Evolutionary conservation across 2,113 vertebrate species (phyloP).

Genomic region (Amia ocellicauda): DNA sequence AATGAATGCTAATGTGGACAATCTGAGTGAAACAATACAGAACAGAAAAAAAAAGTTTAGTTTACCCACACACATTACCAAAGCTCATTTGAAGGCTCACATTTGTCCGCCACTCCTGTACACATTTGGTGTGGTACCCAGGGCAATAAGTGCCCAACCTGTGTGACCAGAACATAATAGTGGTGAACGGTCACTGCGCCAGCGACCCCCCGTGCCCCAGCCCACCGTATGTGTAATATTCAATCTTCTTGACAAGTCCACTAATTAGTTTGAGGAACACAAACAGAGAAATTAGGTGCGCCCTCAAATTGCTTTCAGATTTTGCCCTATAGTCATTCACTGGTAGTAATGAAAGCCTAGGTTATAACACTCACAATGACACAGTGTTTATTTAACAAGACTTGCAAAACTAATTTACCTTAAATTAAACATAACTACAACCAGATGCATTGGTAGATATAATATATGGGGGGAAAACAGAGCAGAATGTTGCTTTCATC

Average conservation of each 20-base stretch:
- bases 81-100: background rate
- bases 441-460: conserved; percentile 59
- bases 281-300: conserved; percentile 72
- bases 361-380: conserved; percentile 40
- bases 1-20: background rate
- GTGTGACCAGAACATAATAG: background rate
- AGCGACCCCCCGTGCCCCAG: conserved; percentile 55
- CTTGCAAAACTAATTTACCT: conserved; percentile 67
- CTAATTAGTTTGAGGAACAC: conserved; percentile 74
- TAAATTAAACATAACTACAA: conserved; percentile 72
- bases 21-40: no score
- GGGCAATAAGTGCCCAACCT: background rate
- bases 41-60: no score
- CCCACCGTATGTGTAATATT: conserved; percentile 62
- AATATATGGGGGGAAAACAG: conserved; percentile 62
- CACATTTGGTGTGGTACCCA: background rate
- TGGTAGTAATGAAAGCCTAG: conserved; percentile 56
- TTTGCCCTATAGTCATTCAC: conserved; percentile 67
- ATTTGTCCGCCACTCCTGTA: background rate
- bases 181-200: conserved; percentile 41
- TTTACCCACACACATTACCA: background rate
- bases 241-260: conserved; percentile 71
- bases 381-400: conserved; percentile 65
- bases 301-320: conserved; percentile 74
- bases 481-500: conserved; percentile 58